Evolutionary conservation across 2,113 vertebrate genomes (phyloP).

Genomic region (Hemiprocne comata): DNA sequence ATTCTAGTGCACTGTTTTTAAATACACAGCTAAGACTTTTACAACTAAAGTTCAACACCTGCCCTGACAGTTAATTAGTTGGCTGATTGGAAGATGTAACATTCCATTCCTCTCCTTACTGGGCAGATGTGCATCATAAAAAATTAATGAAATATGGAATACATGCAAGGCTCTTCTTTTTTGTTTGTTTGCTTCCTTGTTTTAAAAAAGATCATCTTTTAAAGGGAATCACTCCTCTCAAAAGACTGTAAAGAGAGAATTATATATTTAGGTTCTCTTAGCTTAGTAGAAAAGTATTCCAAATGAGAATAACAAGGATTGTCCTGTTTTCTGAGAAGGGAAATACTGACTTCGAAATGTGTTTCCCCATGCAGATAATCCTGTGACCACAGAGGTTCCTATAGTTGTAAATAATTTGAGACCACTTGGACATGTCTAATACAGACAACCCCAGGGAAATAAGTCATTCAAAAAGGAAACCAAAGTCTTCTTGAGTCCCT

Average conservation of each 20-base stretch:
- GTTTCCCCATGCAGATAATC: conserved; percentile 56
- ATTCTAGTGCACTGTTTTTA: background rate
- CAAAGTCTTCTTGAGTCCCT: background rate
- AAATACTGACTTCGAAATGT: conserved; percentile 25
- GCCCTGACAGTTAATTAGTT: background rate
- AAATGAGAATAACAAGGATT: conserved; percentile 38
- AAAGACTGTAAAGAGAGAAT: background rate
- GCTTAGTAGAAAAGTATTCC: background rate
- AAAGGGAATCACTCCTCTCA: background rate
- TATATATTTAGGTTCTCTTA: background rate
- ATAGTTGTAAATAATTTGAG: conserved; percentile 59
- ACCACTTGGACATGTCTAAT: conserved; percentile 56
- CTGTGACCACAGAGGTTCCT: conserved; percentile 40
- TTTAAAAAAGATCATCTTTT: background rate
- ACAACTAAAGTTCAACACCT: background rate
- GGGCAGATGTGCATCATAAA: background rate
- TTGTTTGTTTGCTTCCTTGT: background rate
- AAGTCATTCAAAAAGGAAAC: conserved; percentile 44
- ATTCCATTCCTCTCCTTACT: background rate
- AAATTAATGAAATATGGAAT: background rate
- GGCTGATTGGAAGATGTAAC: background rate
- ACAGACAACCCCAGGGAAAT: conserved; percentile 33
- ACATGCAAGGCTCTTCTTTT: fast-evolving
- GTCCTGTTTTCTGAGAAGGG: conserved; percentile 46
- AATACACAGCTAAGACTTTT: background rate